Evolutionary conservation across 92 coral and sea anemone genomes (phyloP), one percentile per base, ranked within the genome.

Genomic region (Palythoa grandiflora): DNA sequence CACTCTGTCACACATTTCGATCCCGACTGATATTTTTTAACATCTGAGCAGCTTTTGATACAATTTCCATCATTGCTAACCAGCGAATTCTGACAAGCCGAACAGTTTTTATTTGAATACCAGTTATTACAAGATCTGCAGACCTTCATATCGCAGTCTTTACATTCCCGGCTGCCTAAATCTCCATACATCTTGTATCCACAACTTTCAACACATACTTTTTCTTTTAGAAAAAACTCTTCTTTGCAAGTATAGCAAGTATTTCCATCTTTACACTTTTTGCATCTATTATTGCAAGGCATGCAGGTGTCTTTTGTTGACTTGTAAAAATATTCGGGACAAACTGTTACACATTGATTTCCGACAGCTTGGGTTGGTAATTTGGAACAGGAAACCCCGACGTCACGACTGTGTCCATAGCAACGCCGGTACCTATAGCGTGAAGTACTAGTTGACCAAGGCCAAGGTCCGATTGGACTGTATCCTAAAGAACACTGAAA

Each of bases 101-200:
- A 86, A 38, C 94, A 92, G 83, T 93, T 96, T 10, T 70, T 91
- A 1, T 79, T 53, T 37, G 93, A 85, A 2, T 35, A 21, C 1
- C 97, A 94, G 68, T 91, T 87, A 16, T 87, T 85, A 79, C 99
- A 96, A 2, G 90, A 77, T 0, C 53, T 88, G 66, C 99, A 96
- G 7, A 85, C 78, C 9, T 60, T 21, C 75, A 76, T 86, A 74
- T 92, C 88, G 36, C 99, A 96, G 47, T 84, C 63, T 20, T 37
- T 37, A 76, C 99, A 96, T 6, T 71, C 68, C 3, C 93, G 91
- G 48, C 66, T 83, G 2, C 83, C 75, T 10, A 86, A 76, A 51
- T 95, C 20, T 12, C 98, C 98, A 54, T 89, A 95, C 63, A 87
- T 86, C 15, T 86, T 79, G 6, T 36, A 39, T 2, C 85, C 94